These are phyloP conservation scores for Lucifuga dentata DNA, from an alignment of 2,113 vertebrate species.

Conservation along the genomic window DNA sequence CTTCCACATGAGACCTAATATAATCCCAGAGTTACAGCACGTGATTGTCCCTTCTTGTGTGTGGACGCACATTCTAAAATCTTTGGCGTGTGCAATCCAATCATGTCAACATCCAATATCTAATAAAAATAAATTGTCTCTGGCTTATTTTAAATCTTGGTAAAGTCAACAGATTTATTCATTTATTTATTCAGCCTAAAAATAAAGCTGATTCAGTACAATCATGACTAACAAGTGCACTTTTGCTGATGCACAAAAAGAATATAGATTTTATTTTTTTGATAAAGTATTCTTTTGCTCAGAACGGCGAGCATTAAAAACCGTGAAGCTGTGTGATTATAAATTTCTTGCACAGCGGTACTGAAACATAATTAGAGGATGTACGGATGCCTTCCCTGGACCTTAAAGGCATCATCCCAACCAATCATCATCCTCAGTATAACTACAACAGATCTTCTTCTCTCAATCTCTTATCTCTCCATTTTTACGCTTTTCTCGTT, in stretches of 20 bases:
- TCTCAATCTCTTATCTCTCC: neutral
- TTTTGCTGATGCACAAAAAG: too few species aligned
- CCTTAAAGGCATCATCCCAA: neutral
- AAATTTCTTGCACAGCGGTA: neutral
- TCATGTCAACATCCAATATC: neutral
- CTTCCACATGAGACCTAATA: constrained; percentile 45
- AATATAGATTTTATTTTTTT: too few species aligned
- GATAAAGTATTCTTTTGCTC: too few species aligned
- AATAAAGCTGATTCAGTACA: too few species aligned
- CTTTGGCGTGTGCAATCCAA: constrained; percentile 4
- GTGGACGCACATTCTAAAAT: neutral
- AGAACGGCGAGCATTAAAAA: too few species aligned
- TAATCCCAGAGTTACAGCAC: constrained; percentile 36
- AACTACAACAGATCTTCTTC: neutral
- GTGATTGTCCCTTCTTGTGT: neutral
- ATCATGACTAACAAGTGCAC: too few species aligned
- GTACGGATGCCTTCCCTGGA: too few species aligned
- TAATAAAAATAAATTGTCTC: constrained; percentile 1
- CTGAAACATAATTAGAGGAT: neutral
- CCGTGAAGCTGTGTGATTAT: too few species aligned
- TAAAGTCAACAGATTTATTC: too few species aligned
- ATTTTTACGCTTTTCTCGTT: neutral
- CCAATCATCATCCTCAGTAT: neutral
- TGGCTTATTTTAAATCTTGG: too few species aligned
- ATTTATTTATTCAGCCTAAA: too few species aligned